Conservation (phyloP, 2,797 vertebrate species). For the Mormyrops boulengeri region DNA sequence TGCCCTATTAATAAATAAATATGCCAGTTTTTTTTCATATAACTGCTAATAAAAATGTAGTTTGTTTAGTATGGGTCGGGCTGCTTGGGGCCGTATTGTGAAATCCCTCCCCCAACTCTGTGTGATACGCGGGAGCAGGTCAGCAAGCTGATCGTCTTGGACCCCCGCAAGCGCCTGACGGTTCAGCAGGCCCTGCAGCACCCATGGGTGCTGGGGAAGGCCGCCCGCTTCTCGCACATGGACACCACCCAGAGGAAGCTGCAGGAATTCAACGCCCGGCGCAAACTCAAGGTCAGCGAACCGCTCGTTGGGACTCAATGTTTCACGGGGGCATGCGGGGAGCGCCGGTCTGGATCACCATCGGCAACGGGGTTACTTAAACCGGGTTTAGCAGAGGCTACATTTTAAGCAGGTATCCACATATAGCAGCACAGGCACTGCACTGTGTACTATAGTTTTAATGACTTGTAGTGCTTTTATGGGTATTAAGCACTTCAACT, state of each 20-base stretch:
- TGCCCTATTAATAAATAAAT: not conserved
- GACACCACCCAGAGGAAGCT: conserved; percentile 81
- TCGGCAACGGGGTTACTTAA: not conserved
- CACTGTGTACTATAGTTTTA: not conserved
- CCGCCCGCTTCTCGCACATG: conserved; percentile 81
- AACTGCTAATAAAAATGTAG: not conserved
- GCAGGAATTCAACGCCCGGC: conserved; percentile 79
- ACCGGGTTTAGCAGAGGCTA: not conserved
- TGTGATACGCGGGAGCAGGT: conserved; percentile 53
- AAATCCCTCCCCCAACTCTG: not conserved
- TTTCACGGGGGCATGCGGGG: not conserved
- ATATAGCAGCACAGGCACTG: not conserved
- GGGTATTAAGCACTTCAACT: not conserved
- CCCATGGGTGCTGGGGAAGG: conserved; percentile 80
- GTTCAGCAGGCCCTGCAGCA: conserved; percentile 74
- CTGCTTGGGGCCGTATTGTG: not conserved
- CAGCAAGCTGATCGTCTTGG: conserved; percentile 73
- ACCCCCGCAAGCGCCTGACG: conserved; percentile 71
- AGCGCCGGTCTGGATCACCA: not conserved
- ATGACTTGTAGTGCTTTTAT: not conserved
- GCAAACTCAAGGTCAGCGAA: conserved; percentile 75
- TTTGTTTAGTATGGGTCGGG: not conserved
- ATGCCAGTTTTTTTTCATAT: not conserved
- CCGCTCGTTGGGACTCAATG: not conserved
- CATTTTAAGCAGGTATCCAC: not conserved